Base-by-base conservation (phyloP, 1,140 invertebrate genomes). In the Glomeris maerens region DNA sequence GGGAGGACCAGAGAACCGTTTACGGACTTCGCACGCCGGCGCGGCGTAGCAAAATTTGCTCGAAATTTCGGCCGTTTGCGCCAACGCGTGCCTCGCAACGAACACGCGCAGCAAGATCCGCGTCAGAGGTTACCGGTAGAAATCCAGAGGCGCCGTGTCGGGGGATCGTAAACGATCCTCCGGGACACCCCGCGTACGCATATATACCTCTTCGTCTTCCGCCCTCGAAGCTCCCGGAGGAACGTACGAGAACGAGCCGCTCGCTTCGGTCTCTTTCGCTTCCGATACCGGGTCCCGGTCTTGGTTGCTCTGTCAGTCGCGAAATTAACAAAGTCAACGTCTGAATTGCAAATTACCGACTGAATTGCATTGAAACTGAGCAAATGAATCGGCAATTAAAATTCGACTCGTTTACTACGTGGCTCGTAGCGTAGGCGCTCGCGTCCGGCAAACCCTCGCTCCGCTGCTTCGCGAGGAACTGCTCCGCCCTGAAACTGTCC, bases 401-500 rank as follows among this genome's bases (percentile, higher is more conserved):
- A 45, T 29, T 21, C 10, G n/a, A 20, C 20, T n/a, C 14, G 14
- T 44, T 23, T 42, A 27, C 52, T 41, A 57, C 55, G 61, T 61
- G 75, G 72, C 69, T 52, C 1, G 56, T 64, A 0, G 64, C 59
- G 45, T 76, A 79, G 5, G 66, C 56, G 17, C 62, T 62, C 1
- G 80, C 79, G n/a, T n/a, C n/a, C 0, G 77, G 75, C 26, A 74
- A 64, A 23, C 67, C 62, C 10, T 62, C 47, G 14, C 42, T 20
- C 14, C 55, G 48, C 48, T 57, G 41, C 45, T 57, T 64, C 41
- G 69, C 64, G 31, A 83, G 59, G 60, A 74, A 83, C 52, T 79
- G 71, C 66, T 93, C 86, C 0, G 82, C 77, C 60, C 79, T 80
- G 1, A 91, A 62, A 0, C 82, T 74, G 55, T 92, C 81, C 39